A percentile compares a stretch with the other conserved stretches of the same genome.
Evolutionary conservation across 1,140 invertebrate species (phyloP).

Genomic region (Ceratina australensis): DNA sequence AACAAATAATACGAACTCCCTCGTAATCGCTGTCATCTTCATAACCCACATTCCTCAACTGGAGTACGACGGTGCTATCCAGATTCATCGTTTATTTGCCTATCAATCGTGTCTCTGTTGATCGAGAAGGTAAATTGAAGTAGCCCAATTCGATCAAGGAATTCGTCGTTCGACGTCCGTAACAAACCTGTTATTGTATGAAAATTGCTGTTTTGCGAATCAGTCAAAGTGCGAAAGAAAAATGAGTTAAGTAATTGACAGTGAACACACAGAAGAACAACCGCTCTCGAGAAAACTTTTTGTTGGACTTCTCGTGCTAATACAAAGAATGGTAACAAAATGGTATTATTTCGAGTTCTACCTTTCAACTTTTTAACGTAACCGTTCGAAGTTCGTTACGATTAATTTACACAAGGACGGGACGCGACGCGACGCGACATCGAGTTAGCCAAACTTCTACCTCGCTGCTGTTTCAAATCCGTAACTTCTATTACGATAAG

Average conservation of each 20-base stretch:
- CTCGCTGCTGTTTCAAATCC: not conserved
- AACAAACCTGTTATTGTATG: too few species aligned
- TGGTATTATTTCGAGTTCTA: not conserved
- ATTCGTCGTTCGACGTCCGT: not conserved
- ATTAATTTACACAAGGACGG: conserved; percentile 23
- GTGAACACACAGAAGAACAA: not conserved
- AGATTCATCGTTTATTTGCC: conserved; percentile 19
- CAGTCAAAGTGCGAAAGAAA: not conserved
- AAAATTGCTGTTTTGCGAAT: too few species aligned
- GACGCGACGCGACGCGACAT: not conserved
- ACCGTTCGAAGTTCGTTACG: not conserved
- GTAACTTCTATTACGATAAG: conserved; percentile 18
- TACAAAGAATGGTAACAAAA: not conserved
- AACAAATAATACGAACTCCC: not conserved
- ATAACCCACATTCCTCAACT: not conserved
- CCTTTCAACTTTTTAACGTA: not conserved
- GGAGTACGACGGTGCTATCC: not conserved
- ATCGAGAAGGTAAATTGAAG: conserved; percentile 15
- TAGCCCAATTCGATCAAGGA: not conserved
- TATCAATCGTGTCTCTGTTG: not conserved
- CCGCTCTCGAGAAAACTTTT: not conserved
- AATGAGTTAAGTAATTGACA: not conserved
- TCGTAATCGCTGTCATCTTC: conserved; percentile 10
- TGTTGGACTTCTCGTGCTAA: not conserved
- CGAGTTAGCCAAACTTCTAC: conserved; percentile 12